Evolutionary conservation across 2,888 invertebrate genomes (phyloP).

Genomic region (Malthinus seriepunctatus): DNA sequence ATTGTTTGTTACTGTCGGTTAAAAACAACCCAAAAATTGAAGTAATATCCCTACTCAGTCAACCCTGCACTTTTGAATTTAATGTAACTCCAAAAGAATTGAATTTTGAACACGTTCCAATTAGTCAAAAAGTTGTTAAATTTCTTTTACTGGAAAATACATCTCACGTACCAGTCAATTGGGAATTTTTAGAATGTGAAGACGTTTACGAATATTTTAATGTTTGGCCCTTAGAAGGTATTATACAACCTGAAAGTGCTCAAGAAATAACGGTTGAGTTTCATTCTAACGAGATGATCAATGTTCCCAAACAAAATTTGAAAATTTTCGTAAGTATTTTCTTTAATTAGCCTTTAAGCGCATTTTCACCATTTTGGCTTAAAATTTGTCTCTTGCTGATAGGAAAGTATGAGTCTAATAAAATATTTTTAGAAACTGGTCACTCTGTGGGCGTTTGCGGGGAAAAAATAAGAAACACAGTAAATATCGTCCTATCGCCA

Average conservation of each 20-base stretch:
- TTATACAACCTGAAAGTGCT: slow-evolving; percentile 55
- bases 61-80: slow-evolving; percentile 59
- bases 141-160: slow-evolving; percentile 61
- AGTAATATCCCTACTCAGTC: slow-evolving; percentile 57
- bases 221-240: slow-evolving; percentile 54
- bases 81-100: slow-evolving; percentile 50
- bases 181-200: slow-evolving; percentile 57
- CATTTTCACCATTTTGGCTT: too few relatives aligned
- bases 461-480: too few relatives aligned
- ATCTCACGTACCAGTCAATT: slow-evolving; percentile 60
- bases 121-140: slow-evolving; percentile 58
- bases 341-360: background rate
- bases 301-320: slow-evolving; percentile 52
- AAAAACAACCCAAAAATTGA: slow-evolving; percentile 65
- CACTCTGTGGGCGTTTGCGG: too few relatives aligned
- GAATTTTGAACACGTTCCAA: slow-evolving; percentile 60
- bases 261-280: slow-evolving; percentile 58
- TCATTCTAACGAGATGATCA: slow-evolving; percentile 55
- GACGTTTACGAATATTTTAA: slow-evolving; percentile 55
- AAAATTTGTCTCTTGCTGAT: too few relatives aligned
- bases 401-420: too few relatives aligned
- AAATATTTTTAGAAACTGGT: too few relatives aligned
- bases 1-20: slow-evolving; percentile 49
- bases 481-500: too few relatives aligned
- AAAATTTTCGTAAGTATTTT: slow-evolving; percentile 52